Conservation (phyloP, 2,113 vertebrate species). For the Fregata magnificens region DNA sequence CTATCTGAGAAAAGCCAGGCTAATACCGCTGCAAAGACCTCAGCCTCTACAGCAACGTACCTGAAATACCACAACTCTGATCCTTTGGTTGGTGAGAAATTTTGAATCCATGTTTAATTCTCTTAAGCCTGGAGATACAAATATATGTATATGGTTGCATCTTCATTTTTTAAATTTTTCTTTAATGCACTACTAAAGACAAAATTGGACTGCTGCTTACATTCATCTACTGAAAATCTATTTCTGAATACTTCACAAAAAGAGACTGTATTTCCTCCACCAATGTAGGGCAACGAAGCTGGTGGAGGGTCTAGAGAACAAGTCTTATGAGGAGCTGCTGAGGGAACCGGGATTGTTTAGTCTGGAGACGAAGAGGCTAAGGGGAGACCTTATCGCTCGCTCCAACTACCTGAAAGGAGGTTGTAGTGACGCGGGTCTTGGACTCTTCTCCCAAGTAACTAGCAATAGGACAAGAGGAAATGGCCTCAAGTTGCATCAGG, state of each 20-base stretch:
- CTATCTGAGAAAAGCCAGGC: neutral
- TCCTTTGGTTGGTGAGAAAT: neutral
- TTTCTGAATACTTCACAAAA: neutral
- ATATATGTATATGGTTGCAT: neutral
- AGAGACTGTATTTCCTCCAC: neutral
- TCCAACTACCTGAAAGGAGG: no score
- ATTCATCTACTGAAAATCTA: neutral
- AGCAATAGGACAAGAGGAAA: no score
- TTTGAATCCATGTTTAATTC: neutral
- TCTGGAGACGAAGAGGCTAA: no score
- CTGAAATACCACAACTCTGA: neutral
- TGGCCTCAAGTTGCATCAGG: no score
- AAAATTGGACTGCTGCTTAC: neutral
- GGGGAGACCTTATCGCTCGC: no score
- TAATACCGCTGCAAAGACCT: neutral
- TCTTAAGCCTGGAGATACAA: neutral
- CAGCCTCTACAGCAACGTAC: neutral
- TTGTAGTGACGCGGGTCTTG: no score
- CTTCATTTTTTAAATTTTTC: neutral
- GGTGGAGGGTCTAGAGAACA: no score
- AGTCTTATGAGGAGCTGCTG: no score
- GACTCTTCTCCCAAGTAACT: no score
- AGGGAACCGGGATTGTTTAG: no score
- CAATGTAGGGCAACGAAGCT: no score
- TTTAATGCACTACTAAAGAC: neutral